phyloP scores from a whole-genome alignment of 37 sponge, comb jelly and placozoan genomes.

The Cladorhizidae sp. region DNA sequence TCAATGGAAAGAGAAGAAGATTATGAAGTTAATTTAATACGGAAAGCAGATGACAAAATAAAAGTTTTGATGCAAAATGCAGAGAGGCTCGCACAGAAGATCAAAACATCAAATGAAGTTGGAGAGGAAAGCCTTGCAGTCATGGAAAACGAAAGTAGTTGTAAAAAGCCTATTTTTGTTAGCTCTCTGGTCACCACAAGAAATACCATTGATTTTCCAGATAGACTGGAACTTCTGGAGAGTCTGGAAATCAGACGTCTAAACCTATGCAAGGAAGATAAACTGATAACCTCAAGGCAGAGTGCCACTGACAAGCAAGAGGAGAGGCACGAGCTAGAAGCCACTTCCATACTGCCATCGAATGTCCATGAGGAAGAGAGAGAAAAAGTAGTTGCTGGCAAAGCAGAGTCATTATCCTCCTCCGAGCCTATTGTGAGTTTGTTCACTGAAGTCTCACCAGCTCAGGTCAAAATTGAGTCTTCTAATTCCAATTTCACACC shows the following conservation, averaged over 20 bases:
- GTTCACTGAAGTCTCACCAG: too few relatives aligned
- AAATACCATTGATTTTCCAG: neutral
- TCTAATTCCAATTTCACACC: too few relatives aligned
- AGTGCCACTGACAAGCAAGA: neutral
- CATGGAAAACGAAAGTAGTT: neutral
- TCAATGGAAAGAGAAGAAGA: too few relatives aligned
- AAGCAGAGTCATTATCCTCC: too few relatives aligned
- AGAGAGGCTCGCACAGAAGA: too few relatives aligned
- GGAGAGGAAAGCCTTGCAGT: too few relatives aligned
- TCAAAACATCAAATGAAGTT: too few relatives aligned
- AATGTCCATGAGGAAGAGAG: neutral
- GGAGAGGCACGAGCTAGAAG: neutral
- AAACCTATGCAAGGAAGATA: neutral
- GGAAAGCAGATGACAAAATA: too few relatives aligned
- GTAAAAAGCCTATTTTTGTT: neutral
- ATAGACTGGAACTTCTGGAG: neutral
- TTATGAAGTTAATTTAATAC: too few relatives aligned
- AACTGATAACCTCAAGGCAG: neutral
- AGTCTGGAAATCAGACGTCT: slow-evolving; percentile 28
- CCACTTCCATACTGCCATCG: neutral
- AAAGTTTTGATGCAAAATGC: too few relatives aligned
- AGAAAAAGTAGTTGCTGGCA: neutral
- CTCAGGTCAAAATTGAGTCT: too few relatives aligned
- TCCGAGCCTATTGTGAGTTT: too few relatives aligned
- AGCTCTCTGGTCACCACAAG: neutral